Evolutionary conservation across 2,888 invertebrate genomes (phyloP).

Genomic region (Dimorphilus gyrociliatus): DNA sequence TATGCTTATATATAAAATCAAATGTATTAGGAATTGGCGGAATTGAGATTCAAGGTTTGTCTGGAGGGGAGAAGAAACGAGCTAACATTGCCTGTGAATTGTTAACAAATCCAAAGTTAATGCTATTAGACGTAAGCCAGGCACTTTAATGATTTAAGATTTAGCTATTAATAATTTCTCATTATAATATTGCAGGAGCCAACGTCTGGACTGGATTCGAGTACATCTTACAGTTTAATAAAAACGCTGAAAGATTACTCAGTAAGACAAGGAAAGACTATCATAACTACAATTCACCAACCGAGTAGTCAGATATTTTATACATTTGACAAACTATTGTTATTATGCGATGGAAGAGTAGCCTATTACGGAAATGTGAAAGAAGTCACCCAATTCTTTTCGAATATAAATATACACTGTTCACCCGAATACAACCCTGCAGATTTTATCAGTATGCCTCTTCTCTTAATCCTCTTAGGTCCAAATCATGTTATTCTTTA

Average conservation of each 20-base stretch:
- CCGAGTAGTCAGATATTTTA: constrained; percentile 69
- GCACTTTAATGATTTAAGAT: background rate
- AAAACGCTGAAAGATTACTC: constrained; percentile 56
- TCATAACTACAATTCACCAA: constrained; percentile 63
- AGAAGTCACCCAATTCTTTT: constrained; percentile 55
- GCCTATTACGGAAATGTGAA: constrained; percentile 59
- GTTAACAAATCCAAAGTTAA: constrained; percentile 58
- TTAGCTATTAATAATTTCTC: too few relatives aligned
- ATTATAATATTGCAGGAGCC: too few relatives aligned
- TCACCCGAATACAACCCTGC: constrained; percentile 65
- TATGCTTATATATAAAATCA: constrained; percentile 1
- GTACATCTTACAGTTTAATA: constrained; percentile 58
- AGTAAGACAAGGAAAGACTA: constrained; percentile 56
- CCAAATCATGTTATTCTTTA: too few relatives aligned
- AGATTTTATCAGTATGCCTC: constrained; percentile 43
- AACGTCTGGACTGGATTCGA: constrained; percentile 63
- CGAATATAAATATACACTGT: constrained; percentile 52
- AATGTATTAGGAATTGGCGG: constrained; percentile 50
- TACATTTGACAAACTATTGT: constrained; percentile 57
- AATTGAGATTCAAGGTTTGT: constrained; percentile 55
- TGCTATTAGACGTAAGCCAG: constrained; percentile 51
- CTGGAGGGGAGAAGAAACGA: constrained; percentile 66
- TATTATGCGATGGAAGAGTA: constrained; percentile 44
- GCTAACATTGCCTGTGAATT: constrained; percentile 67
- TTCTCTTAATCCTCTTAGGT: background rate